Percentiles rank a stretch among this genome's conserved stretches.
Conservation (phyloP, 2,113 vertebrate genomes). For the Macroglossus sobrinus region DNA sequence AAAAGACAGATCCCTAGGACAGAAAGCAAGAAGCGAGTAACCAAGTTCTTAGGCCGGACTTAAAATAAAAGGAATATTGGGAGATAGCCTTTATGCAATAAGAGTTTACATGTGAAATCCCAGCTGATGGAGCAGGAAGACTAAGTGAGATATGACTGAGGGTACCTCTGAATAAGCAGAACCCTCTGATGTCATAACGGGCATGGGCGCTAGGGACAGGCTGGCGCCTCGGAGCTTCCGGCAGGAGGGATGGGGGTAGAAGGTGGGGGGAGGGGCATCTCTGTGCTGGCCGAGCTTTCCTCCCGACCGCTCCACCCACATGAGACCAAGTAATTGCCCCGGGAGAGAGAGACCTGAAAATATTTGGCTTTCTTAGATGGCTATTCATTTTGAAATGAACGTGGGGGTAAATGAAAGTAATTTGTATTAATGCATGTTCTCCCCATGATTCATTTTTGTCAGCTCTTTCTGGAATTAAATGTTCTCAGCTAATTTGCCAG, state of each 20-base stretch:
- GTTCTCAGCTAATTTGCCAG: constrained; percentile 26
- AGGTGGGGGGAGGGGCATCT: rapidly evolving
- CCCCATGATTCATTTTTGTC: constrained; percentile 18
- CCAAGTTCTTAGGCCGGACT: background rate
- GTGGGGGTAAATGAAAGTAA: constrained; percentile 43
- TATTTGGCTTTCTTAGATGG: constrained; percentile 27
- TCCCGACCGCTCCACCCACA: background rate
- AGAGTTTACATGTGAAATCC: background rate
- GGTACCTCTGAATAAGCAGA: background rate
- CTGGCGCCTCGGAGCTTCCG: background rate
- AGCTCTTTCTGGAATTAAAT: constrained; percentile 40
- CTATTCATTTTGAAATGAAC: constrained; percentile 53
- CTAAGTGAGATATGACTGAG: background rate
- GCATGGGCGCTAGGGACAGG: background rate
- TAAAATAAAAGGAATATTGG: background rate
- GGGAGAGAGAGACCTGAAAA: constrained; percentile 1
- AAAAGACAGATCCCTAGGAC: background rate
- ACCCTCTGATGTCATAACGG: background rate
- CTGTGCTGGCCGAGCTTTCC: background rate
- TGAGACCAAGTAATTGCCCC: background rate
- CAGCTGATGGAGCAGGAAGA: background rate
- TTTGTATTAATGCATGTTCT: constrained; percentile 43
- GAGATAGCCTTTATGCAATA: background rate
- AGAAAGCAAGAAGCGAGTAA: background rate
- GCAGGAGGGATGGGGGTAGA: no score